phyloP scores from a whole-genome alignment of 2,797 vertebrate genomes.

The Sphaeramia orbicularis region DNA sequence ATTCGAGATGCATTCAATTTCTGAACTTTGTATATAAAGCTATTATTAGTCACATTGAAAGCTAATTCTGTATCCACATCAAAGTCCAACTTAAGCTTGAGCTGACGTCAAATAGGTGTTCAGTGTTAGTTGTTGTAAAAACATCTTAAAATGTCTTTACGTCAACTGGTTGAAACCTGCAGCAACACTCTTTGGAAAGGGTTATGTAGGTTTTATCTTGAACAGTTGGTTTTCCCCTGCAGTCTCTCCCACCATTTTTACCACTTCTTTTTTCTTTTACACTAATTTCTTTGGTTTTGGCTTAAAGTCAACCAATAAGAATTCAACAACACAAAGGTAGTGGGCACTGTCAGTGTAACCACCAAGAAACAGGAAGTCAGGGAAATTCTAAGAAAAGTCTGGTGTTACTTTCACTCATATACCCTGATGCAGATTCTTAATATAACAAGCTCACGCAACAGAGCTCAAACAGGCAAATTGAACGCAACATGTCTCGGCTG shows the following conservation, averaged over 20 bases:
- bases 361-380: conserved; percentile 84
- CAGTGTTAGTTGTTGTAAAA: no score
- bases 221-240: conserved; percentile 81
- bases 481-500: conserved; percentile 12
- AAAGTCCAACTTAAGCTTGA: no score
- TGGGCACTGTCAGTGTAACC: conserved; percentile 72
- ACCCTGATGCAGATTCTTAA: conserved; percentile 30
- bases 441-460: conserved; percentile 36
- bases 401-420: conserved; percentile 73
- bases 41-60: no score
- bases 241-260: conserved; percentile 73
- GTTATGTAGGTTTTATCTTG: conserved; percentile 7
- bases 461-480: conserved; percentile 11
- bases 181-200: not conserved
- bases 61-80: no score
- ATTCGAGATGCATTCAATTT: no score
- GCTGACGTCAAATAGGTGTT: no score
- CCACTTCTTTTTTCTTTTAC: conserved; percentile 80
- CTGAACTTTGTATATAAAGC: no score
- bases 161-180: not conserved
- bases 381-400: conserved; percentile 73
- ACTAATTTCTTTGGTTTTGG: conserved; percentile 66
- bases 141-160: no score
- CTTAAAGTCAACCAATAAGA: conserved; percentile 75
- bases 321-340: conserved; percentile 63